Evolutionary conservation across 2,113 vertebrate genomes (phyloP).

Genomic region (Dasypus novemcinctus): DNA sequence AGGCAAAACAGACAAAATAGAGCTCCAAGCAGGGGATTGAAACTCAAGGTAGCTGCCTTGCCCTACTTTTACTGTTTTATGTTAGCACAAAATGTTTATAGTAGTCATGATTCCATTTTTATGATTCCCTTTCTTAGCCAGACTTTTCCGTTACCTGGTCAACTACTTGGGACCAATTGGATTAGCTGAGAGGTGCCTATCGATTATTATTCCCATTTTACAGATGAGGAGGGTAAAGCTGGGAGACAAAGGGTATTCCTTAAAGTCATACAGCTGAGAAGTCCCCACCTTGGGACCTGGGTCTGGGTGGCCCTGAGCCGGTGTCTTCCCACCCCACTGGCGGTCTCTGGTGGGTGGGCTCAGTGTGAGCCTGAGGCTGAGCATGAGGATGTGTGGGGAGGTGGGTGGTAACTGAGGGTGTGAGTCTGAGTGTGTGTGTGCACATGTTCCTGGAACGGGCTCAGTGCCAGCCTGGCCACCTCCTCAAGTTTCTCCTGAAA

Average conservation of each 20-base stretch:
- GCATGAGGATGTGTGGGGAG: neutral
- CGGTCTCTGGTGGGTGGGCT: neutral
- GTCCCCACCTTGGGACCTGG: neutral
- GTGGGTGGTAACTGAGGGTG: neutral
- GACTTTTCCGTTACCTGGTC: neutral
- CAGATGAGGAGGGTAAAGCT: neutral
- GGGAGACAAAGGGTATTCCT: neutral
- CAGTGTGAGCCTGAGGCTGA: neutral
- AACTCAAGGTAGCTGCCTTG: neutral
- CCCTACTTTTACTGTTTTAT: accelerated
- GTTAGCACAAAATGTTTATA: neutral
- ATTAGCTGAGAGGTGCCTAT: neutral
- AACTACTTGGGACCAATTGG: neutral
- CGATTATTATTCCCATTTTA: neutral
- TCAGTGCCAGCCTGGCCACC: neutral
- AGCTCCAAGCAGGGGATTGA: neutral
- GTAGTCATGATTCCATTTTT: neutral
- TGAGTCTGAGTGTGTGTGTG: too few relatives aligned
- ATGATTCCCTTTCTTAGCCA: neutral
- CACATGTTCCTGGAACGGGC: neutral
- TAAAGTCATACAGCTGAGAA: neutral
- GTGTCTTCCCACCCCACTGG: neutral
- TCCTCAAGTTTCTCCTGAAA: neutral
- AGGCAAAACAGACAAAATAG: neutral
- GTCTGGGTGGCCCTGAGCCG: neutral